phyloP scores from a whole-genome alignment of 2,888 invertebrate species.

The Camponotus fellah region DNA sequence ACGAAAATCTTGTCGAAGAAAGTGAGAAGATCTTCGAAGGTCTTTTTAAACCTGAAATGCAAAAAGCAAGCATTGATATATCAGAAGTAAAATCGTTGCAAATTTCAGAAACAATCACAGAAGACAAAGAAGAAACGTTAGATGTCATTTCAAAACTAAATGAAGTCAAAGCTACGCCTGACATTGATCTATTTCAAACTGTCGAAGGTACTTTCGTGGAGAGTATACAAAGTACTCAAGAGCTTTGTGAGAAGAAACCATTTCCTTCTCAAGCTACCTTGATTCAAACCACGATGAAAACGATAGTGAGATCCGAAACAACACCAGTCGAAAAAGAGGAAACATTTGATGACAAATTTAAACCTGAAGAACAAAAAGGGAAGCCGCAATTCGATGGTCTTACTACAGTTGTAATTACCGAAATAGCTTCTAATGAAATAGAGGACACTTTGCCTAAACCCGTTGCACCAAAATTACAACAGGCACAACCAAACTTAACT shows the following conservation, averaged over 20 bases:
- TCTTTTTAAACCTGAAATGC: constrained; percentile 82
- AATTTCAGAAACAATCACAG: constrained; percentile 82
- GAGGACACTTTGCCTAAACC: constrained; percentile 70
- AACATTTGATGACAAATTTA: constrained; percentile 75
- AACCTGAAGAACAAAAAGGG: constrained; percentile 73
- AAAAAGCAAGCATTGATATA: constrained; percentile 85
- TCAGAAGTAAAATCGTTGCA: constrained; percentile 84
- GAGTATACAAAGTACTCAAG: constrained; percentile 76
- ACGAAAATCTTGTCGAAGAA: constrained; percentile 86
- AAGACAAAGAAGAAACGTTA: constrained; percentile 83
- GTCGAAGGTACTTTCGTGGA: constrained; percentile 76
- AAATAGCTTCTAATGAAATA: constrained; percentile 75
- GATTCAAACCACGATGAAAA: constrained; percentile 76
- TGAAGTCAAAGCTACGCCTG: constrained; percentile 68
- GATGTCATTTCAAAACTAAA: constrained; percentile 66
- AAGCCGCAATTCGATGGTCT: constrained; percentile 71
- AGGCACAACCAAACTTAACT: constrained; percentile 76
- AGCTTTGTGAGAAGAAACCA: constrained; percentile 74
- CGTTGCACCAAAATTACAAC: constrained; percentile 72
- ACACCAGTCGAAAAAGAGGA: constrained; percentile 84
- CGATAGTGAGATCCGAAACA: constrained; percentile 78
- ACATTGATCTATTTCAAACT: constrained; percentile 76
- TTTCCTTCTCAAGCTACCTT: constrained; percentile 75
- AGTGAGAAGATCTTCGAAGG: constrained; percentile 84
- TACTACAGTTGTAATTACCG: constrained; percentile 73